Evolutionary conservation across 2,888 invertebrate genomes (phyloP).

Genomic region (Tipula lateralis): DNA sequence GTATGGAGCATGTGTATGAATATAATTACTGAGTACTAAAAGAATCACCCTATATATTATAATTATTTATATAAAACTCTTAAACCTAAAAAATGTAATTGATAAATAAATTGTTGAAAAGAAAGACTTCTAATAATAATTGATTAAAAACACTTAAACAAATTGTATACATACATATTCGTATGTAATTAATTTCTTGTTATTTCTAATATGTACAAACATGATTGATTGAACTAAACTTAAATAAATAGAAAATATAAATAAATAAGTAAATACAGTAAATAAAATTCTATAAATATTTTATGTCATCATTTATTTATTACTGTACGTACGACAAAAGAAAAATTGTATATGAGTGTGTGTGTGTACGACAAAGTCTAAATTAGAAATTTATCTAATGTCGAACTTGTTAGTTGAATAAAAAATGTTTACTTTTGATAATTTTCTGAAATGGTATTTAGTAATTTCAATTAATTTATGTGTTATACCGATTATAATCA

Average conservation of each 20-base stretch:
- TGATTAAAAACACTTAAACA: background rate
- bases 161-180: background rate
- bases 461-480: constrained; percentile 2
- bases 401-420: background rate
- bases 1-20: too few relatives aligned
- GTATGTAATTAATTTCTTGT: background rate
- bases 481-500: background rate
- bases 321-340: background rate
- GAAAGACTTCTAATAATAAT: background rate
- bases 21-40: too few relatives aligned
- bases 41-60: background rate
- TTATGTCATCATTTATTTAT: background rate
- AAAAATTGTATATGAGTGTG: background rate
- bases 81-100: background rate
- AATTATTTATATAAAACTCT: background rate
- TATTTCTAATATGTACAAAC: background rate
- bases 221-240: background rate
- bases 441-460: background rate
- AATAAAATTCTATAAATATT: constrained; percentile 1
- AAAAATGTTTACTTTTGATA: background rate
- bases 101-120: background rate
- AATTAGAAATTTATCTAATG: constrained; percentile 5
- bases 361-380: background rate
- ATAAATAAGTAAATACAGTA: background rate
- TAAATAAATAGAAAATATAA: background rate